Percentiles rank a stretch among this genome's conserved stretches.
Conservation (phyloP, 2,797 vertebrate genomes). For the Fringilla coelebs region DNA sequence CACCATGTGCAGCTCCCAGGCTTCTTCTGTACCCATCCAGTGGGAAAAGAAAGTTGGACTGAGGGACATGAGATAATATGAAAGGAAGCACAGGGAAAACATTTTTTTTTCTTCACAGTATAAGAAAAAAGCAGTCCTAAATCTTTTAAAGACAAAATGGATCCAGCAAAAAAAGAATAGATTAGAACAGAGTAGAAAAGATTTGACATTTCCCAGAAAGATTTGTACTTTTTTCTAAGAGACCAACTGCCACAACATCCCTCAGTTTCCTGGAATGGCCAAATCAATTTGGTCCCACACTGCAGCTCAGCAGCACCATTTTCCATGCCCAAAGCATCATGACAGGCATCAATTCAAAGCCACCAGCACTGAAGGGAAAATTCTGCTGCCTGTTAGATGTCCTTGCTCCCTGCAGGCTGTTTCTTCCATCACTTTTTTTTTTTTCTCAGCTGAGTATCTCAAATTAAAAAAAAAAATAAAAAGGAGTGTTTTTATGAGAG, state of each 20-base stretch:
- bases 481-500: not conserved
- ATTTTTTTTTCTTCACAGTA: rapidly evolving
- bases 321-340: not conserved
- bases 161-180: not conserved
- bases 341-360: not conserved
- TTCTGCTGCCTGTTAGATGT: not conserved
- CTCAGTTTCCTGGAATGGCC: not conserved
- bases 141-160: not conserved
- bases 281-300: not conserved
- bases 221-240: not conserved
- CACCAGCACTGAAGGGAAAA: not conserved
- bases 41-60: not conserved
- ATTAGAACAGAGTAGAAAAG: not conserved
- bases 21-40: not conserved
- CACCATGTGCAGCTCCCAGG: not conserved
- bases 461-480: not conserved
- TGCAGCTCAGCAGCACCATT: not conserved
- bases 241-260: not conserved
- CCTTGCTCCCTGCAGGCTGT: not conserved
- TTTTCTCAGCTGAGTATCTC: not conserved
- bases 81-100: not conserved
- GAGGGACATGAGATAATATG: not conserved
- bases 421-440: not conserved
- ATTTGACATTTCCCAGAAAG: not conserved
- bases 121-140: not conserved